A percentile compares a stretch with the other conserved stretches of the same genome.
phyloP scores from a whole-genome alignment of 2,888 invertebrate genomes.

The Helleia helle region DNA sequence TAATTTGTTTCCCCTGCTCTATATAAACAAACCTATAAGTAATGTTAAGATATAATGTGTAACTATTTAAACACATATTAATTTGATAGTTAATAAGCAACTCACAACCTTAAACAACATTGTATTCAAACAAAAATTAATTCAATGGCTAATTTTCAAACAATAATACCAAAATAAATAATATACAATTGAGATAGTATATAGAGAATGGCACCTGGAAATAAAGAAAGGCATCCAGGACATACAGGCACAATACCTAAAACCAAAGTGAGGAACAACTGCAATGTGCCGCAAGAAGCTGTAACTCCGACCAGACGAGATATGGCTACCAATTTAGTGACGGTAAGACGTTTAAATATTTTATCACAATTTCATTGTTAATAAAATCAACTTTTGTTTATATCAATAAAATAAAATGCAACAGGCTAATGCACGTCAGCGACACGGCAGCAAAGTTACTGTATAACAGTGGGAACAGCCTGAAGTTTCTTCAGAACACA shows the following conservation, averaged over 20 bases:
- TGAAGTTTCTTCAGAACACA: conserved; percentile 45
- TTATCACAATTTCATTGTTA: too few species aligned
- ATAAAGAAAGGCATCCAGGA: conserved; percentile 63
- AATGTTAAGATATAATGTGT: background rate
- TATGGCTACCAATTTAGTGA: conserved; percentile 66
- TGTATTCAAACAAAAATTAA: background rate
- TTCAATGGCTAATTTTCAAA: conserved; percentile 12
- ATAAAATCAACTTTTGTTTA: too few species aligned
- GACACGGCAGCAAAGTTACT: conserved; percentile 1
- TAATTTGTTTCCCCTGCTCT: background rate
- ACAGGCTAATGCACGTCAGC: background rate
- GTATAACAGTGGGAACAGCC: conserved; percentile 19
- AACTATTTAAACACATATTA: background rate
- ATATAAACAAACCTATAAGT: background rate
- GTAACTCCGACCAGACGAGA: conserved; percentile 76
- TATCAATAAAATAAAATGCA: background rate
- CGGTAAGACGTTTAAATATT: too few species aligned
- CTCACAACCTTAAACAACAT: background rate
- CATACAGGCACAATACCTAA: conserved; percentile 81
- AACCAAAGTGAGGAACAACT: conserved; percentile 75
- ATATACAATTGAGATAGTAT: conserved; percentile 15
- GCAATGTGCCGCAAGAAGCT: conserved; percentile 74
- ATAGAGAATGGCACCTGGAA: conserved; percentile 67
- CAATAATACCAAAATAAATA: conserved; percentile 11
- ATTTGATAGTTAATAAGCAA: background rate